Evolutionary conservation across 1,140 invertebrate species (phyloP).

Genomic region (Paraescarpia echinospica): DNA sequence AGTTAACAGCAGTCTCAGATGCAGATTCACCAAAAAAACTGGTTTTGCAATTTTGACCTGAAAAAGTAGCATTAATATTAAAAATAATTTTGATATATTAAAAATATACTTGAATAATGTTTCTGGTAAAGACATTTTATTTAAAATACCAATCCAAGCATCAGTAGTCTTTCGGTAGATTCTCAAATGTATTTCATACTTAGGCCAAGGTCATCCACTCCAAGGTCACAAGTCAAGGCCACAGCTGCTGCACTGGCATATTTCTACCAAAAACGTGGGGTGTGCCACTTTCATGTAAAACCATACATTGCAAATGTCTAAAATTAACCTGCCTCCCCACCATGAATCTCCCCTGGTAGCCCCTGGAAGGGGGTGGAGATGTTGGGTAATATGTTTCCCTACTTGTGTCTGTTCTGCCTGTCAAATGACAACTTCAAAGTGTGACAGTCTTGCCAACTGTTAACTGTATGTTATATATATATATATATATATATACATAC

Average conservation of each 20-base stretch:
- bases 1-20: too few species aligned
- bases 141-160: too few species aligned
- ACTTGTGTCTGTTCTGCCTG: not conserved
- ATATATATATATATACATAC: too few species aligned
- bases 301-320: not conserved
- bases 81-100: too few species aligned
- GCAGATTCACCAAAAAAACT: too few species aligned
- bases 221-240: not conserved
- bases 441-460: not conserved
- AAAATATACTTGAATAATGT: too few species aligned
- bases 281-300: slow-evolving; percentile 5
- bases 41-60: too few species aligned
- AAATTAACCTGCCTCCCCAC: not conserved
- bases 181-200: too few species aligned
- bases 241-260: not conserved
- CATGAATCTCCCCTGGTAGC: not conserved
- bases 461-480: too few species aligned
- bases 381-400: not conserved
- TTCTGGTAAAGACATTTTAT: too few species aligned
- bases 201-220: not conserved
- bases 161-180: too few species aligned
- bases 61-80: too few species aligned
- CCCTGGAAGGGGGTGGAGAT: not conserved
- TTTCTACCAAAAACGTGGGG: not conserved
- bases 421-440: not conserved